Conservation (phyloP, 2,888 invertebrate species). For the Pachymerium ferrugineum region DNA sequence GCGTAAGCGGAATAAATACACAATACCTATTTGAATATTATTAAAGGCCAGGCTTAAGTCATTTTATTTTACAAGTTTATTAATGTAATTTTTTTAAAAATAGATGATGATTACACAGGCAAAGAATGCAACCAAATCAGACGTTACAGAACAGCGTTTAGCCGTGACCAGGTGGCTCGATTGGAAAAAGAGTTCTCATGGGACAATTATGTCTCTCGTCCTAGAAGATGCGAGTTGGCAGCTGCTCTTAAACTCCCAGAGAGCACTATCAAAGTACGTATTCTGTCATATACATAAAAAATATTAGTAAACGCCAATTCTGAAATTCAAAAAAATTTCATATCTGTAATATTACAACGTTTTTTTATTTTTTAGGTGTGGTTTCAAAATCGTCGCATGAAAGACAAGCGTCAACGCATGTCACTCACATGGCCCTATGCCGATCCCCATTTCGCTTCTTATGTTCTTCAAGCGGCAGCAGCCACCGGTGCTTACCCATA, state of each 20-base stretch:
- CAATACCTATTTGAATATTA: no score
- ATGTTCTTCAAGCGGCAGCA: constrained; percentile 83
- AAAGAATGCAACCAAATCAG: constrained; percentile 53
- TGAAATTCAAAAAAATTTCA: neutral
- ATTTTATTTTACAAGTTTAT: no score
- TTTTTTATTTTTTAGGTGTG: constrained; percentile 68
- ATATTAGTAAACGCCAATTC: neutral
- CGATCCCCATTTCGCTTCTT: constrained; percentile 82
- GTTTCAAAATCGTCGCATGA: constrained; percentile 97
- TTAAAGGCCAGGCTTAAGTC: no score
- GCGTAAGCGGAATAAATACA: no score
- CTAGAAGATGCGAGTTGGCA: constrained; percentile 89
- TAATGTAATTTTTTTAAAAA: no score
- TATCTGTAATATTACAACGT: neutral
- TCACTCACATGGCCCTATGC: constrained; percentile 94
- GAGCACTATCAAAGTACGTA: constrained; percentile 88
- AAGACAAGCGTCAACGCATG: constrained; percentile 94
- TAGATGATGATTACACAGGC: no score
- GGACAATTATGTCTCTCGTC: constrained; percentile 96
- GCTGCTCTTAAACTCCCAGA: constrained; percentile 88
- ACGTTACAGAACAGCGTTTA: constrained; percentile 94
- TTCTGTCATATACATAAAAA: no score
- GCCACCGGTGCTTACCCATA: constrained; percentile 52
- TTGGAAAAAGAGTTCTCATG: constrained; percentile 94
- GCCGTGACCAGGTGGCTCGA: constrained; percentile 82